Evolutionary conservation across 2,888 invertebrate genomes (phyloP).

Genomic region (Dasypolia templi): DNA sequence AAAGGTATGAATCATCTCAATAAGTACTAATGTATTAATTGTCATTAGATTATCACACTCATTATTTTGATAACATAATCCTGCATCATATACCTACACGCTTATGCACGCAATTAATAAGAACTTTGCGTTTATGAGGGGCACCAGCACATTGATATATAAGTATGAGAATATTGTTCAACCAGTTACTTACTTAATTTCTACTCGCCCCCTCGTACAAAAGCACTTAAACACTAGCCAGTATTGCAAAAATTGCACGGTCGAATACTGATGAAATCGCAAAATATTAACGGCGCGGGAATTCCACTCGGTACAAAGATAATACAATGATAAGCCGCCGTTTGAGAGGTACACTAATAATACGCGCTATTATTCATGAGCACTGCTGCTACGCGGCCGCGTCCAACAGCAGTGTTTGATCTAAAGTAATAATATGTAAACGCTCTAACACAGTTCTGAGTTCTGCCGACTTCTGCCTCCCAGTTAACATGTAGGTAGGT

Average conservation of each 20-base stretch:
- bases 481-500: slow-evolving; percentile 16
- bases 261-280: slow-evolving; percentile 17
- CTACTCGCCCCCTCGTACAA: slow-evolving; percentile 2
- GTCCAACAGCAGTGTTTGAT: slow-evolving; percentile 25
- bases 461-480: slow-evolving; percentile 19
- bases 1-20: slow-evolving; percentile 20
- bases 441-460: slow-evolving; percentile 38
- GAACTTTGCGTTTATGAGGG: background rate
- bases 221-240: slow-evolving; percentile 42
- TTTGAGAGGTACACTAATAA: slow-evolving; percentile 36
- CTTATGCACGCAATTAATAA: background rate
- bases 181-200: background rate
- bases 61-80: slow-evolving; percentile 25
- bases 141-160: background rate
- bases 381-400: slow-evolving; percentile 25
- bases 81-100: background rate
- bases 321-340: slow-evolving; percentile 45
- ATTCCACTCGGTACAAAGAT: slow-evolving; percentile 47
- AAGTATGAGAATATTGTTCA: background rate
- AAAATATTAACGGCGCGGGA: slow-evolving; percentile 43
- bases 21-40: too few species aligned
- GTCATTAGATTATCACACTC: slow-evolving; percentile 17
- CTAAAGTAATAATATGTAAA: slow-evolving; percentile 15
- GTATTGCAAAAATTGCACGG: slow-evolving; percentile 9
- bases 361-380: slow-evolving; percentile 43